phyloP scores from a whole-genome alignment of 2,888 invertebrate species.

The Dryococelus australis region DNA sequence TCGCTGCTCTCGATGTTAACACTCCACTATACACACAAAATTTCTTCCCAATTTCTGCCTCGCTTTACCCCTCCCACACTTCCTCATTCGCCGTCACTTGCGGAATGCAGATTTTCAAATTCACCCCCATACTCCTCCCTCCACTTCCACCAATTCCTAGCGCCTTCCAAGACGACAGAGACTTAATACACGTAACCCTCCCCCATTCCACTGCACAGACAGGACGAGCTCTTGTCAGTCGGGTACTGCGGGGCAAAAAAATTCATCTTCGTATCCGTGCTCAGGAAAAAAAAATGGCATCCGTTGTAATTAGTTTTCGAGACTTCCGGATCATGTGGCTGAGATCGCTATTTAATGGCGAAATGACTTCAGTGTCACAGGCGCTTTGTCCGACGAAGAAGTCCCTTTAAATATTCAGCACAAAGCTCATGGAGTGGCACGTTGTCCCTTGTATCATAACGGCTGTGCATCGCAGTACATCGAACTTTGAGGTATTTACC shows the following conservation, averaged over 20 bases:
- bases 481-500: too few relatives aligned
- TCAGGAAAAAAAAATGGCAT: background rate
- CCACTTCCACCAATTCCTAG: background rate
- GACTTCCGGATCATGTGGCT: background rate
- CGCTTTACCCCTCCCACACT: background rate
- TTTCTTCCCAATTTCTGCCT: background rate
- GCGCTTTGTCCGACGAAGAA: too few relatives aligned
- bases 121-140: background rate
- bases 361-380: background rate
- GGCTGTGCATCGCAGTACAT: too few relatives aligned
- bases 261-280: background rate
- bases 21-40: background rate
- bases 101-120: constrained; percentile 10
- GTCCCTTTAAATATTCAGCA: too few relatives aligned
- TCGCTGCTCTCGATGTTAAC: background rate
- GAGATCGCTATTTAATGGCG: background rate
- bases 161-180: background rate
- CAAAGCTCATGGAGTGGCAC: too few relatives aligned
- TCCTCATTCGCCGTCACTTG: background rate
- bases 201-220: background rate
- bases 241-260: too few relatives aligned
- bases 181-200: background rate
- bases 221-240: too few relatives aligned
- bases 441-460: too few relatives aligned
- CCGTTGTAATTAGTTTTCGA: background rate